Conservation (phyloP, 2,888 invertebrate species). For the Catocala sponsa region DNA sequence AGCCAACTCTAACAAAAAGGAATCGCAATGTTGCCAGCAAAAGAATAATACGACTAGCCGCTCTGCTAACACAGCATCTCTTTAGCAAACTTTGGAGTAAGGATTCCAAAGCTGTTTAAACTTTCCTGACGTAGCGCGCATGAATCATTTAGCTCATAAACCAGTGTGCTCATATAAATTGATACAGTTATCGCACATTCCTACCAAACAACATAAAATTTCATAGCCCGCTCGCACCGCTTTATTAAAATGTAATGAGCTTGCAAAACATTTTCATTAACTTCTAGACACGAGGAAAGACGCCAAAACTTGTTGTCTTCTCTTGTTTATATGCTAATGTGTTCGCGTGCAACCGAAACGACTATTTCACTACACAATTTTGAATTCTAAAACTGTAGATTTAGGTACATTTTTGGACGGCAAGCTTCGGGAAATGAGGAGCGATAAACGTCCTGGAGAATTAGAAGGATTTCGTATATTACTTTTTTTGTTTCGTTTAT, state of each 20-base stretch:
- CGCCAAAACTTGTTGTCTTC: constrained; percentile 58
- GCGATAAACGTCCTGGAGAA: constrained; percentile 35
- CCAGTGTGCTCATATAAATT: constrained; percentile 5
- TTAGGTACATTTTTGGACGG: constrained; percentile 32
- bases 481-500: constrained; percentile 27
- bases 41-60: no score
- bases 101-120: no score
- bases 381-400: constrained; percentile 25
- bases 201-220: constrained; percentile 24
- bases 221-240: constrained; percentile 25
- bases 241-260: constrained; percentile 61
- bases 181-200: constrained; percentile 16
- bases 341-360: constrained; percentile 55
- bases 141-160: no score
- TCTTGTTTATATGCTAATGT: constrained; percentile 79
- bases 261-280: constrained; percentile 68
- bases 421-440: constrained; percentile 26
- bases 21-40: no score
- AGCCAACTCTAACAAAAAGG: no score
- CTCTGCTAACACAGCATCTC: no score
- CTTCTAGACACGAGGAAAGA: constrained; percentile 54
- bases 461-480: constrained; percentile 39
- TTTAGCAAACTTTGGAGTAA: no score
- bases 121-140: no score
- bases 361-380: constrained; percentile 23